These are phyloP conservation scores for Yponomeuta plumbellus DNA, from an alignment of 2,888 invertebrate genomes.

Conservation along the genomic window DNA sequence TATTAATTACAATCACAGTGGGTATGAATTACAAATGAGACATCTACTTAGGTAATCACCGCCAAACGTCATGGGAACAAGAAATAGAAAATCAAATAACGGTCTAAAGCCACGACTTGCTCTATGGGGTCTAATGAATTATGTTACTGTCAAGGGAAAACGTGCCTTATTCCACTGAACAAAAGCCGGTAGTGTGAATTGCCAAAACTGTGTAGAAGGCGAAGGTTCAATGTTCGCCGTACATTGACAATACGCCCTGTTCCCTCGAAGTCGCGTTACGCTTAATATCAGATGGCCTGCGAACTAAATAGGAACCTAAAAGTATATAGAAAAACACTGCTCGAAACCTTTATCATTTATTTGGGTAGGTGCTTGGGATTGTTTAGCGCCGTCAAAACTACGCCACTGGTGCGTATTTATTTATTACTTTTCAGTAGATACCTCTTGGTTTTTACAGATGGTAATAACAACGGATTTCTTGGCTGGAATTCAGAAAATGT, in stretches of 20 bases:
- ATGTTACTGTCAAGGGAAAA: background rate
- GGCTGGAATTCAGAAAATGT: background rate
- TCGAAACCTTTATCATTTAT: background rate
- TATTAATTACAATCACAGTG: background rate
- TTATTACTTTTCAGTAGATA: background rate
- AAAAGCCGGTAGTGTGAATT: background rate
- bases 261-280: background rate
- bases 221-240: background rate
- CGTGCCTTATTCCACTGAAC: background rate
- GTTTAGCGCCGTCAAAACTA: background rate
- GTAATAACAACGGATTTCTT: background rate
- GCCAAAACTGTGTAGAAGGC: background rate
- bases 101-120: background rate
- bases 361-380: background rate
- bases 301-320: background rate
- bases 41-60: constrained; percentile 1
- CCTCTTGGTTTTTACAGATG: background rate
- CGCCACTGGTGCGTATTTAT: background rate
- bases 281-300: background rate
- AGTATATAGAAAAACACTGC: background rate
- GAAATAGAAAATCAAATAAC: background rate
- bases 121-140: constrained; percentile 4
- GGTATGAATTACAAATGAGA: background rate
- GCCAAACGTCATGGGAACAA: constrained; percentile 3
- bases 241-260: background rate